Conservation (phyloP, 2,113 vertebrate species). For the Gallinago jamesoni region DNA sequence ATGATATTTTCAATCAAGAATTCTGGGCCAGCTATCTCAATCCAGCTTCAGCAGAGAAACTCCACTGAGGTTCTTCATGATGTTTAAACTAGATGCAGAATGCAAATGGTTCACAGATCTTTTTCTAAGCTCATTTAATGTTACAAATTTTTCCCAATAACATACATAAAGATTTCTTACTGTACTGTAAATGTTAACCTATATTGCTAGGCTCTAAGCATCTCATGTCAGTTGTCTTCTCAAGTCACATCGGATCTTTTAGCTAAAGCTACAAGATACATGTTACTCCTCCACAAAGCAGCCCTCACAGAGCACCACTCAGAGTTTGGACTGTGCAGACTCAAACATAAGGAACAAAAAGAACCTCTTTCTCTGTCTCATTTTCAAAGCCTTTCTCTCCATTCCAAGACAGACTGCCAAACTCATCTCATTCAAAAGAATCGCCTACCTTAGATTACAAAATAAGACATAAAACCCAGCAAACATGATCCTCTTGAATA, state of each 20-base stretch:
- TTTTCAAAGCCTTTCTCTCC: not conserved
- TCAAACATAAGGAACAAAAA: not conserved
- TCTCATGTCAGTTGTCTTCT: not conserved
- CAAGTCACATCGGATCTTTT: not conserved
- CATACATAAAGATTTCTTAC: not conserved
- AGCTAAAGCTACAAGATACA: not conserved
- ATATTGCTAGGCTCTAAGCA: not conserved
- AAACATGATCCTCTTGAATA: not conserved
- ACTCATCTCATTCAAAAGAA: not conserved
- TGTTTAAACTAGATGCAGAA: not conserved
- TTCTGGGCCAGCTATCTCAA: not conserved
- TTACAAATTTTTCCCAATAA: not conserved
- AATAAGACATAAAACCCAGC: not conserved
- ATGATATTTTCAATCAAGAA: not conserved
- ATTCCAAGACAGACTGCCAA: not conserved
- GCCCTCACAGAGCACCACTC: too few species aligned
- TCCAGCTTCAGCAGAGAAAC: not conserved
- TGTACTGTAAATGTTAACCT: not conserved
- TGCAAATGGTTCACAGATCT: not conserved
- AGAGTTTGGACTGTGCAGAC: too few species aligned
- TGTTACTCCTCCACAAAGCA: not conserved
- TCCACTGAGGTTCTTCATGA: not conserved
- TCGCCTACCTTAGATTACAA: not conserved
- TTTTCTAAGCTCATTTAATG: not conserved
- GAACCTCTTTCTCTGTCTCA: not conserved